Evolutionary conservation across 2,113 vertebrate genomes (phyloP), one percentile per base, ranked within the genome.

Genomic region (Phalacrocorax carbo): DNA sequence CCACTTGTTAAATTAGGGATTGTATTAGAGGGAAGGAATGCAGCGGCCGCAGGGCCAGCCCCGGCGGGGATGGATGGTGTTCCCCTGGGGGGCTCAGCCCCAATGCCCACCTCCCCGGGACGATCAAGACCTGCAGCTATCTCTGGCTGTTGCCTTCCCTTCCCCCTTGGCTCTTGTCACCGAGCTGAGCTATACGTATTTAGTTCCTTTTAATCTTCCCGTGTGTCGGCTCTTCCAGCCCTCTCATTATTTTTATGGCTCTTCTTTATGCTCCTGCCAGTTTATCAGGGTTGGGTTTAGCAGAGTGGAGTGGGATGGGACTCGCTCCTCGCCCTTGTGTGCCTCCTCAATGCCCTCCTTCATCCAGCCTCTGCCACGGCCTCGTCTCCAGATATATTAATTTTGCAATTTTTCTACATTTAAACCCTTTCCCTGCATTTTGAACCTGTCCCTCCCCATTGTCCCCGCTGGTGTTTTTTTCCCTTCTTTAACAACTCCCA

Each of bases 21-120:
- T 96, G 94, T 93, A 96, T 95, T 51, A 95, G 86, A 90, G 86
- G 94, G 90, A 94, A 94, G 87, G 92, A 96, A 96, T 96, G 93
- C 64, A 21, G 84, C 30, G 2, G 64, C 87, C 19, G 7, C 48
- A 26, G 68, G 40, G 3, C 49, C 2, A 38, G 71, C 38, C 42
- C 13, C 4, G 29, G 51, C 4, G 0, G 69, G 61, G 92, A 30
- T 75, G 61, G 92, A 34, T 78, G 86, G 34, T 65, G 88, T 66
- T 85, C 22, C 62, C 55, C 22, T 7, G 5, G 21, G 60, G 93
- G 51, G 19, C 71, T 93, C 64, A n/a, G 55, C 64, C 62, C 11
- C 77, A 2, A 0, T 8, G 11, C 9, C 40, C 68, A 54, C 57
- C 46, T 71, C 27, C 55, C 40, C 3, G 0, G 40, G 15, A 21